Base-by-base conservation (phyloP, 2,113 vertebrate species). In the Ancistrus triradiatus region DNA sequence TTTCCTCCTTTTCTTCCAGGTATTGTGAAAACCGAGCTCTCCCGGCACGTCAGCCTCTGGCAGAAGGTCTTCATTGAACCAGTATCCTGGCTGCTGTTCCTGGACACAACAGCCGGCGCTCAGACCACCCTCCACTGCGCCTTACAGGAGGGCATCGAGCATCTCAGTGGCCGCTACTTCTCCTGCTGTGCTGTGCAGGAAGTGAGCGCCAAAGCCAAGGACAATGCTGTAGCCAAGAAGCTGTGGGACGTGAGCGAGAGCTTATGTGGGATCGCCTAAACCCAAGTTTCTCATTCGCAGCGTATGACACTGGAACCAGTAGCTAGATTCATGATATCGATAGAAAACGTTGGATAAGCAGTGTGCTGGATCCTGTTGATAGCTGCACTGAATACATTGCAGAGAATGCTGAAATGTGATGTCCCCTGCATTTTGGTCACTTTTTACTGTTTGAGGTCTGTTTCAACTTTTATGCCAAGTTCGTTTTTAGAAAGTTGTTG, bases 61-160 rank as follows among this genome's bases (percentile, higher is more conserved):
- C 81, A 84, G 74, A 84, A 75, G 64, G 15, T 85, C 1, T 69
- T 86, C 61, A 78, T 86, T 11, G 78, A 81, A 33, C 84, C 83
- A 1, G 13, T 86, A 0, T 68, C 80, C 10, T 42, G 58, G 40
- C 60, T 86, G 56, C 63, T 86, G 17, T 85, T 85, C 68, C 67
- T 84, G 59, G 80, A 83, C 52, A 74, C 85, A 0, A 76, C 73
- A 33, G 44, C 60, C 0, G 85, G 85, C 0, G 83, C 85, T 25
- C 85, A 87, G 78, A 85, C 85, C 11, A 84, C 85, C 0, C 80
- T 87, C 28, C 81, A 87, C 76, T 87, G 83, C 19, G 67, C 33
- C 47, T 51, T 84, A 52, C 77, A 85, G 78, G 78, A 85, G 63
- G 82, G 83, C 8, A 72, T 85, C 3, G 85, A 87, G 56, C 75